Evolutionary conservation across 2,113 vertebrate genomes (phyloP).

Genomic region (Podarcis raffonei): DNA sequence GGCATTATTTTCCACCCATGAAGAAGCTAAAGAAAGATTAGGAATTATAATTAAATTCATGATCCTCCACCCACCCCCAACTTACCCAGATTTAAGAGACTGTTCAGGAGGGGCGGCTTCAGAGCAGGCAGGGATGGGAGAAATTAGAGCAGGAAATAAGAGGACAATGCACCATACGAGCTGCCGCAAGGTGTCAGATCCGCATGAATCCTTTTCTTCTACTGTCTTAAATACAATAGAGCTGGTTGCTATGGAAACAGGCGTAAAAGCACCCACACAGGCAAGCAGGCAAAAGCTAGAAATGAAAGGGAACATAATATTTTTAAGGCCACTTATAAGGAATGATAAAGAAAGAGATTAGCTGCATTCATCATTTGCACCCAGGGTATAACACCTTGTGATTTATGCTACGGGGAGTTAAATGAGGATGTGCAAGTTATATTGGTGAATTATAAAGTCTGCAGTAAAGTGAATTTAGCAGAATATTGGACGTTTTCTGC

Average conservation of each 20-base stretch:
- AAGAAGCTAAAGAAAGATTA: slow-evolving; percentile 52
- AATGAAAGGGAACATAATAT: slow-evolving; percentile 67
- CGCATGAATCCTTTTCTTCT: slow-evolving; percentile 64
- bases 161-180: slow-evolving; percentile 63
- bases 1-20: slow-evolving; percentile 7
- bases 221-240: slow-evolving; percentile 69
- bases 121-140: slow-evolving; percentile 23
- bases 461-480: slow-evolving; percentile 50
- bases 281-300: slow-evolving; percentile 40
- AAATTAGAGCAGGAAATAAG: slow-evolving; percentile 53
- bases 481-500: slow-evolving; percentile 61
- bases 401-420: slow-evolving; percentile 58
- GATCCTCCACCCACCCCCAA: background rate
- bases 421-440: slow-evolving; percentile 63
- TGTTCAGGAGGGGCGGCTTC: background rate
- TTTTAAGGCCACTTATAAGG: slow-evolving; percentile 68
- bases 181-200: slow-evolving; percentile 72
- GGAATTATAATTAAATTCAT: slow-evolving; percentile 43
- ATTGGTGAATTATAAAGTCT: slow-evolving; percentile 65
- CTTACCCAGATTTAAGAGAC: background rate
- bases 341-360: slow-evolving; percentile 58
- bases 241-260: slow-evolving; percentile 77
- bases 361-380: slow-evolving; percentile 60
- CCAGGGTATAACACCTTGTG: slow-evolving; percentile 40
- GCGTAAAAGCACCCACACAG: slow-evolving; percentile 63